Evolutionary conservation across 1,140 invertebrate species (phyloP).

Genomic region (Zaprionus taronus): DNA sequence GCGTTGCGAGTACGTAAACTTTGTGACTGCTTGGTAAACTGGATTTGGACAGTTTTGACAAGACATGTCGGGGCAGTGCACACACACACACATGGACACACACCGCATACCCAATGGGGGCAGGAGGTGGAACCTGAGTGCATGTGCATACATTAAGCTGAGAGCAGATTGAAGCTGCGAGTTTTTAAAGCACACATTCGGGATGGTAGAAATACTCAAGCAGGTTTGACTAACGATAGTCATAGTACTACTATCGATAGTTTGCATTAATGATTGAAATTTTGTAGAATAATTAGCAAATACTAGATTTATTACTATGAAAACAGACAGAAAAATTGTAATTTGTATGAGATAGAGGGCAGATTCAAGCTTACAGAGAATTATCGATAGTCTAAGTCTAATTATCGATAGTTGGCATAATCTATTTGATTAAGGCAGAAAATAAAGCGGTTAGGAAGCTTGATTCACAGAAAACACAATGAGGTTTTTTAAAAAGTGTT

Average conservation of each 20-base stretch:
- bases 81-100: constrained; percentile 6
- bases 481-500: background rate
- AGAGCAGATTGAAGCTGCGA: constrained; percentile 11
- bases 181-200: background rate
- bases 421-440: no score
- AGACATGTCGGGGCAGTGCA: constrained; percentile 22
- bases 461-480: no score
- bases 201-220: background rate
- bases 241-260: background rate
- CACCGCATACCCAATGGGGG: background rate
- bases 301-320: no score
- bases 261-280: fast-evolving
- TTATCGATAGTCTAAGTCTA: background rate
- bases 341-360: no score
- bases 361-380: background rate
- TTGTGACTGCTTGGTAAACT: constrained; percentile 33
- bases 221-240: background rate
- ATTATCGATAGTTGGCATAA: background rate
- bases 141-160: constrained; percentile 33
- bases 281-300: no score
- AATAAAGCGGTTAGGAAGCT: no score
- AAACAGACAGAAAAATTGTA: no score
- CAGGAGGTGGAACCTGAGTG: constrained; percentile 7
- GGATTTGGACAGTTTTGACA: constrained; percentile 42
- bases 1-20: constrained; percentile 32